Evolutionary conservation across 2,113 vertebrate species (phyloP).

Genomic region (Hirundichthys speculiger): DNA sequence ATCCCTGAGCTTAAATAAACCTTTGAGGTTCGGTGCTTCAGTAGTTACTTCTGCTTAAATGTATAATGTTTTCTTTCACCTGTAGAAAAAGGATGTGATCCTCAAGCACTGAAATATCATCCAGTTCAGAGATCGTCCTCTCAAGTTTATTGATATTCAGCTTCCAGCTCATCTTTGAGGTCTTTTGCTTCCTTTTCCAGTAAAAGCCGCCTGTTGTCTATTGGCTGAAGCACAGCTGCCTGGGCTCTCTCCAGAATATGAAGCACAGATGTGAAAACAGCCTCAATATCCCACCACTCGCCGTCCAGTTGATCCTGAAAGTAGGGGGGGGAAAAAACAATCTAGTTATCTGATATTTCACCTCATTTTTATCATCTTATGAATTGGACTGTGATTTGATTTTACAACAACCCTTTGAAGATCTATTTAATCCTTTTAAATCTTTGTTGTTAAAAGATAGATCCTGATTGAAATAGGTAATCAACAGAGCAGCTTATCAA

Average conservation of each 20-base stretch:
- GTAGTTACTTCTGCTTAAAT: no score
- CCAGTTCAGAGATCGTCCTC: slow-evolving; percentile 31
- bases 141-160: slow-evolving; percentile 40
- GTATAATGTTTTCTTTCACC: slow-evolving; percentile 65
- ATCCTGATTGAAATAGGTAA: no score
- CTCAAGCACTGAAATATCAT: slow-evolving; percentile 17
- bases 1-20: no score
- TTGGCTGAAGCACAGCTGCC: slow-evolving; percentile 7
- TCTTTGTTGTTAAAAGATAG: no score
- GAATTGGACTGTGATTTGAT: no score
- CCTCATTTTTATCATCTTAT: no score
- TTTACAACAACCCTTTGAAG: no score
- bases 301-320: slow-evolving; percentile 43
- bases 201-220: slow-evolving; percentile 20
- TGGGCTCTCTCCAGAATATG: slow-evolving; percentile 38
- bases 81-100: slow-evolving; percentile 74
- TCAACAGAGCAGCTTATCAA: no score
- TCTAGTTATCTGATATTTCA: rapidly evolving
- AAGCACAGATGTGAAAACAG: slow-evolving; percentile 10
- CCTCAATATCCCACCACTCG: slow-evolving; percentile 39
- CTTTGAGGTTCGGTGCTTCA: no score
- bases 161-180: slow-evolving; percentile 14
- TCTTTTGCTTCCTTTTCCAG: slow-evolving; percentile 32
- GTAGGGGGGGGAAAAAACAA: slow-evolving; percentile 1
- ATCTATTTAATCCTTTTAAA: no score